These are phyloP conservation scores for Carterocephalus palaemon DNA, from an alignment of 2,888 invertebrate species.

Conservation along the genomic window DNA sequence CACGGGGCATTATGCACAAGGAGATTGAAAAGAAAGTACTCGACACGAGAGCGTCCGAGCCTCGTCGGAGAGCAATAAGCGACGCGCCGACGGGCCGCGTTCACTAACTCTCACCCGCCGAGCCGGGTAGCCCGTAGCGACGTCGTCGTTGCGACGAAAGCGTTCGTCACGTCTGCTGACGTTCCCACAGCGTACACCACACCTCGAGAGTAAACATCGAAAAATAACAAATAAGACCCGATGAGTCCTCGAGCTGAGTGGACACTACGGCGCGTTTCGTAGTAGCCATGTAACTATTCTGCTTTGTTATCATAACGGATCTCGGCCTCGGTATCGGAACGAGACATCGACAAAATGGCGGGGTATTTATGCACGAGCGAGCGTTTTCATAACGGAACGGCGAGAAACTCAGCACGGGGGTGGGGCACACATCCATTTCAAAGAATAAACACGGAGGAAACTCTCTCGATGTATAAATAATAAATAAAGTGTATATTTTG, in stretches of 20 bases:
- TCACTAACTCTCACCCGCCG: constrained; percentile 70
- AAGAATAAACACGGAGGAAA: constrained; percentile 70
- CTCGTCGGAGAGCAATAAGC: constrained; percentile 69
- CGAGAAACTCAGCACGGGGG: constrained; percentile 41
- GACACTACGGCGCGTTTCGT: constrained; percentile 34
- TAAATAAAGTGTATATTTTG: constrained; percentile 71
- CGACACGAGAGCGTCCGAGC: constrained; percentile 70
- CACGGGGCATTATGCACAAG: constrained; percentile 72
- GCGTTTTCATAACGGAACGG: constrained; percentile 52
- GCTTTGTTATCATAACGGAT: constrained; percentile 60
- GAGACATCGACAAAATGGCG: constrained; percentile 53
- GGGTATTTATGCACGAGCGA: constrained; percentile 43
- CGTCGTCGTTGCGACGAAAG: constrained; percentile 41
- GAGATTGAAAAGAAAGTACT: constrained; percentile 74
- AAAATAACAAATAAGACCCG: constrained; percentile 52
- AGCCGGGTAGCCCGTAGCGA: constrained; percentile 58
- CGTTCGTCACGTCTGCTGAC: constrained; percentile 41
- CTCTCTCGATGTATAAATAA: constrained; percentile 74
- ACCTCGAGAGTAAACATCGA: constrained; percentile 47
- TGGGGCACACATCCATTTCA: constrained; percentile 69
- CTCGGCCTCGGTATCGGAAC: constrained; percentile 37
- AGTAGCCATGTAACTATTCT: constrained; percentile 46
- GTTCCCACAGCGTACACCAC: constrained; percentile 45
- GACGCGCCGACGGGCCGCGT: constrained; percentile 62
- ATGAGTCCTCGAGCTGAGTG: constrained; percentile 48